Evolutionary conservation across 2,888 invertebrate species (phyloP).

Genomic region (Apantesis nais): DNA sequence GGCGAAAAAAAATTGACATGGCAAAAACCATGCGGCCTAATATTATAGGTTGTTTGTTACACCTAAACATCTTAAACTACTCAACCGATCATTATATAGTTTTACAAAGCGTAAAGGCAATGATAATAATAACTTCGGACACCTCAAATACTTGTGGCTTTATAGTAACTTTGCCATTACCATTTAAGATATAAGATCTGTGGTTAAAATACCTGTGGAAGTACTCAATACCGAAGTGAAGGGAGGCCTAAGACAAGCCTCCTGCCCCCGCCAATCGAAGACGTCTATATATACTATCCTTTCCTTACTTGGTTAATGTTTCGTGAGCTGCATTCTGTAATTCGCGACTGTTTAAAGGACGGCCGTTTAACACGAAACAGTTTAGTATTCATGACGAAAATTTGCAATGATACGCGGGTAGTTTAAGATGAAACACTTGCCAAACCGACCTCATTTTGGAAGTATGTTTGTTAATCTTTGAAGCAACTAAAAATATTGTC

Average conservation of each 20-base stretch:
- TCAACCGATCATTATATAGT: not conserved
- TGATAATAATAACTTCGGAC: not conserved
- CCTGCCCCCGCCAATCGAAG: constrained; percentile 53
- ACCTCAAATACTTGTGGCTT: not conserved
- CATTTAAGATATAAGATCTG: not conserved
- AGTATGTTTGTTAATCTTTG: not conserved
- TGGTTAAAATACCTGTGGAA: not conserved
- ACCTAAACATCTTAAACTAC: not conserved
- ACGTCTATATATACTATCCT: constrained; percentile 10
- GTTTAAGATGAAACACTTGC: constrained; percentile 7
- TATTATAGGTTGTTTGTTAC: not conserved
- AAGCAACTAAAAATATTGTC: not conserved
- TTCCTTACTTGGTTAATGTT: constrained; percentile 48
- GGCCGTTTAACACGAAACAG: constrained; percentile 7
- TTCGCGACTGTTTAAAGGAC: not conserved
- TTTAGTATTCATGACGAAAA: constrained; percentile 17
- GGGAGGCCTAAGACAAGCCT: constrained; percentile 52
- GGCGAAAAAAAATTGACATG: too few species aligned
- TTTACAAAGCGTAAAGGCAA: not conserved
- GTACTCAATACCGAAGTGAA: constrained; percentile 1
- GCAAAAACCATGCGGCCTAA: too few species aligned
- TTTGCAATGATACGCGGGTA: not conserved
- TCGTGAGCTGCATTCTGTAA: constrained; percentile 37
- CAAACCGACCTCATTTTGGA: not conserved
- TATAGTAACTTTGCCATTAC: not conserved